Conservation (phyloP, 1,140 invertebrate species). For the Diplogasteroides magnus region DNA sequence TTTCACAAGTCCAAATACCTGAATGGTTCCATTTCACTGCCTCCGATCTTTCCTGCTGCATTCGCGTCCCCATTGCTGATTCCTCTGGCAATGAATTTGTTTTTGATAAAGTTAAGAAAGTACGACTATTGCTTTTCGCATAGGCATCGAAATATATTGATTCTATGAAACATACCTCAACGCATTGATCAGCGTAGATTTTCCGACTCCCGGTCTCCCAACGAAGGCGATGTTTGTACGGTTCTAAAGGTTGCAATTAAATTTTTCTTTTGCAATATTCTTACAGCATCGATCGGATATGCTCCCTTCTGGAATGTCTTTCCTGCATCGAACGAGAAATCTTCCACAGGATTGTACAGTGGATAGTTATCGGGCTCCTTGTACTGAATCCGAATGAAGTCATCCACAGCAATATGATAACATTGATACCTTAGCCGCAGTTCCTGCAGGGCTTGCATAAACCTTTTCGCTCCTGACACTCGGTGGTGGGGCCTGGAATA, state of each 20-base stretch:
- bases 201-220: conserved; percentile 18
- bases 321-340: conserved; percentile 21
- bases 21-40: conserved; percentile 26
- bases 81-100: not conserved
- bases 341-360: conserved; percentile 20
- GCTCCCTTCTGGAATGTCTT: conserved; percentile 19
- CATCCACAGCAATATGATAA: too few species aligned
- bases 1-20: too few species aligned
- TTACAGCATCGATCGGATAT: conserved; percentile 19
- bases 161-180: not conserved
- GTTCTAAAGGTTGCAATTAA: conserved; percentile 1
- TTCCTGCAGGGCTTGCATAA: too few species aligned
- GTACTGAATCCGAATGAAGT: too few species aligned
- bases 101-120: too few species aligned
- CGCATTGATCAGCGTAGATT: conserved; percentile 26
- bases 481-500: too few species aligned
- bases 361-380: conserved; percentile 16
- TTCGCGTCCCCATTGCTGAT: conserved; percentile 20
- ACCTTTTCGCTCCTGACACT: too few species aligned
- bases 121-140: not conserved
- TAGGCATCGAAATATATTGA: not conserved
- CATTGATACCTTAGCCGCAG: too few species aligned
- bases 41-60: conserved; percentile 21
- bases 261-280: not conserved
- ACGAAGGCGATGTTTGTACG: conserved; percentile 20